Evolutionary conservation across 2,888 invertebrate species (phyloP), one percentile per base, ranked within the genome.

Genomic region (Macaria liturata): DNA sequence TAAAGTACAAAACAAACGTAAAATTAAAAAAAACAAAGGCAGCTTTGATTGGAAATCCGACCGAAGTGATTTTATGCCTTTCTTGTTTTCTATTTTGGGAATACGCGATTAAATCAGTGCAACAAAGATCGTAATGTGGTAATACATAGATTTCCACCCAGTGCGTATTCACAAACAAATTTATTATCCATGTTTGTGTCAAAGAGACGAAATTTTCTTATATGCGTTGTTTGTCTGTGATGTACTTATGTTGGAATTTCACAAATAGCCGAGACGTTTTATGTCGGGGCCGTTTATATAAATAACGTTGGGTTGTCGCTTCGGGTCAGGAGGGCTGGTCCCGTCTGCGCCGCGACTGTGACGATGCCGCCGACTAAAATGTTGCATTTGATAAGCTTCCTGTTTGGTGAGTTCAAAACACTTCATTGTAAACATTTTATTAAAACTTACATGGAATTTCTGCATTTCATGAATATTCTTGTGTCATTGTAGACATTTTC

Each of bases 231-330:
- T 85, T 83, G 78, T 73, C 77, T 80, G 57, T 74, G 80, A 84
- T 84, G 82, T 86, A 86, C 84, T 68, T 84, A 78, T 76, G 81
- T 83, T 74, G 82, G 80, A 82, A 84, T 86, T 85, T 88, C 88
- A 75, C 84, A 89, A 89, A 90, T 84, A 83, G 88, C 88, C 72
- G 84, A 85, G 84, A 86, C 84, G 78, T 86, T 90, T 86, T 80
- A 88, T 88, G 90, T 88, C 86, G 89, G 83, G 87, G 83, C 78
- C 84, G 86, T 74, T 82, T 88, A 81, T 84, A 90, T 87, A 91
- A 91, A 91, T 91, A 91, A 91, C 89, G 85, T 83, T 81, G 81
- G 78, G 76, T 83, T 80, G 78, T 84, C 80, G 82, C 78, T 76
- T 80, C 76, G 76, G 74, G 75, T 80, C 79, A 77, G 78, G 72